A percentile compares a stretch with the other conserved stretches of the same genome.
These are phyloP conservation scores for Hiodon alosoides DNA, from an alignment of 2,113 vertebrate genomes.

Conservation along the genomic window DNA sequence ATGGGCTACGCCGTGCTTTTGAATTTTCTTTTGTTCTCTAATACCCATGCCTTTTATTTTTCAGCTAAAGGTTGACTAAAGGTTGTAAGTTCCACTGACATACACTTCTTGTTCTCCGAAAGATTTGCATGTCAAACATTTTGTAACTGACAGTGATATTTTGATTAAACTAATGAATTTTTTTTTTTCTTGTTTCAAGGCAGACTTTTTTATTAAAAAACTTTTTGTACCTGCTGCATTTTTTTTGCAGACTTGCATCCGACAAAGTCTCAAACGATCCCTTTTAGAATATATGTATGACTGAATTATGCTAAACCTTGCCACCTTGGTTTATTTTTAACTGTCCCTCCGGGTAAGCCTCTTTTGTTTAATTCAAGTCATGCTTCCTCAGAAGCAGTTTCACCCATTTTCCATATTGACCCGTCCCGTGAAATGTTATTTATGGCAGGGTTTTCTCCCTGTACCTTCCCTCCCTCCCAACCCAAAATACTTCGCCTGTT, in stretches of 20 bases:
- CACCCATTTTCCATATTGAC: conserved; percentile 95
- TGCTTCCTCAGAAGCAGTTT: conserved; percentile 96
- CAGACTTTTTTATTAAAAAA: conserved; percentile 59
- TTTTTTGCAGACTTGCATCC: conserved; percentile 50
- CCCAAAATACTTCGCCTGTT: neutral
- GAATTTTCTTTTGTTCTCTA: conserved; percentile 66
- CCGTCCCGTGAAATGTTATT: conserved; percentile 73
- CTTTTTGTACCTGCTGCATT: conserved; percentile 66
- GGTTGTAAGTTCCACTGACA: conserved; percentile 73
- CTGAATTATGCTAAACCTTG: conserved; percentile 9
- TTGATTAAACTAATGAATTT: conserved; percentile 66
- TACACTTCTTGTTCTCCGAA: conserved; percentile 65
- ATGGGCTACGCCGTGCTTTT: conserved; percentile 64
- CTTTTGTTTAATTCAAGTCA: conserved; percentile 76
- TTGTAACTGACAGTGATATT: conserved; percentile 72
- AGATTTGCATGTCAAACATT: conserved; percentile 79
- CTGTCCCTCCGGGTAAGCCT: conserved; percentile 82
- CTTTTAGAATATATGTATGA: conserved; percentile 42
- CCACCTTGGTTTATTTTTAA: conserved; percentile 43
- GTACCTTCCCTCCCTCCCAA: conserved; percentile 33
- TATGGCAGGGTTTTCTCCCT: conserved; percentile 56
- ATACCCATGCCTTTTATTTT: conserved; percentile 88
- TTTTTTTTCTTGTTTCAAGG: conserved; percentile 64
- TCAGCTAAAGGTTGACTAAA: conserved; percentile 73
- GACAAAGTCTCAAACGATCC: conserved; percentile 22